A percentile compares a stretch with the other conserved stretches of the same genome.
These are phyloP conservation scores for Magallana angulata DNA, from an alignment of 1,140 invertebrate species.

Conservation along the genomic window DNA sequence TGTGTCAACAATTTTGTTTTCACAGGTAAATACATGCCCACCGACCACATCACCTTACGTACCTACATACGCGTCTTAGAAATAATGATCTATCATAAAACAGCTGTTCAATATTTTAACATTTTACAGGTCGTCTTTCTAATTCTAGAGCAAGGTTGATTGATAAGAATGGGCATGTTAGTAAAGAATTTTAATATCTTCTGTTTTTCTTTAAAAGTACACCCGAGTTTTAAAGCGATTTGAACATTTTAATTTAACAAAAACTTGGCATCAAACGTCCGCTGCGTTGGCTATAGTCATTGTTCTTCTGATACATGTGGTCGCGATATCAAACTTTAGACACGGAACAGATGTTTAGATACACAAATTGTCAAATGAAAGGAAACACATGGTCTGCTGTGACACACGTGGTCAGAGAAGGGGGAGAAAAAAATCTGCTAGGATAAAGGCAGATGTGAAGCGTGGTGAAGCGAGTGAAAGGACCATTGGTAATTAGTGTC, in stretches of 20 bases:
- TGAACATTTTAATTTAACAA: too few species aligned
- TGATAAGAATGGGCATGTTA: too few species aligned
- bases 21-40: conserved; percentile 19
- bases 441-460: background rate
- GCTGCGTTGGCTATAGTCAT: too few species aligned
- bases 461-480: conserved; percentile 2
- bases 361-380: conserved; percentile 24
- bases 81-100: background rate
- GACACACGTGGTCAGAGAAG: background rate
- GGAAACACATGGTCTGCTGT: conserved; percentile 20
- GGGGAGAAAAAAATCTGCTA: background rate
- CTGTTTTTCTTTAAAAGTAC: too few species aligned
- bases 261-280: too few species aligned
- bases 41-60: background rate
- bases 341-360: conserved; percentile 4
- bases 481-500: conserved; percentile 20
- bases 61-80: background rate
- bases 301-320: background rate
- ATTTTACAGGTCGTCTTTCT: background rate
- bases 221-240: too few species aligned
- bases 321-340: background rate
- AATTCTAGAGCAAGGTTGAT: too few species aligned
- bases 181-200: too few species aligned
- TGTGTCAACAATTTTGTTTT: conserved; percentile 34
- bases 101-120: conserved; percentile 9